A percentile compares a stretch with the other conserved stretches of the same genome.
phyloP scores from a whole-genome alignment of 1,140 invertebrate genomes.

The Drosophila gunungcola region DNA sequence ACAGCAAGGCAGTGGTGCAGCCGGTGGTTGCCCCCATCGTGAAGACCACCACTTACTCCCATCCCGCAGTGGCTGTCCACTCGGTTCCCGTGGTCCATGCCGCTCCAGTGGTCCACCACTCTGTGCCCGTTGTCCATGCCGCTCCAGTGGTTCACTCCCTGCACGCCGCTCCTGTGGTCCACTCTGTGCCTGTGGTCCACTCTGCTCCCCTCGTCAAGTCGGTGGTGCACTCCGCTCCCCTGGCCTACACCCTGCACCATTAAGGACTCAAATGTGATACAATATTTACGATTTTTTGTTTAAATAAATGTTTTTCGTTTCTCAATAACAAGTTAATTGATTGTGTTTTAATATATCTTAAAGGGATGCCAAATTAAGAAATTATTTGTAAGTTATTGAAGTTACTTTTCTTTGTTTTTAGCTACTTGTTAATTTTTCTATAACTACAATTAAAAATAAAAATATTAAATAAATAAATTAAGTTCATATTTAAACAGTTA shows the following conservation, averaged over 20 bases:
- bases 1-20: conserved; percentile 61
- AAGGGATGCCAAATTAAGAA: neutral
- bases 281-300: conserved; percentile 58
- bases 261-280: conserved; percentile 61
- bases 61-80: conserved; percentile 82
- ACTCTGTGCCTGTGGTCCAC: conserved; percentile 70
- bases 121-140: conserved; percentile 72
- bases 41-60: conserved; percentile 71
- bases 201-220: conserved; percentile 56
- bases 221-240: conserved; percentile 64
- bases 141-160: conserved; percentile 53
- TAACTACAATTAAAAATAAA: no score
- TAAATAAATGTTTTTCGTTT: conserved; percentile 51
- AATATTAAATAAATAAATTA: no score
- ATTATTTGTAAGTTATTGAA: neutral
- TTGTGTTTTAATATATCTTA: neutral
- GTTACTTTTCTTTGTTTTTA: no score
- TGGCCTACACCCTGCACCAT: conserved; percentile 84
- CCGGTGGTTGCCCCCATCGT: conserved; percentile 76
- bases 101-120: conserved; percentile 51
- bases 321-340: conserved; percentile 25
- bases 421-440: no score
- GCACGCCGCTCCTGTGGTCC: conserved; percentile 56
- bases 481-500: no score
- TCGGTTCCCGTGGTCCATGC: conserved; percentile 42